Conservation (phyloP, 23 tunicate genomes). For the Halocynthia aurantium region DNA sequence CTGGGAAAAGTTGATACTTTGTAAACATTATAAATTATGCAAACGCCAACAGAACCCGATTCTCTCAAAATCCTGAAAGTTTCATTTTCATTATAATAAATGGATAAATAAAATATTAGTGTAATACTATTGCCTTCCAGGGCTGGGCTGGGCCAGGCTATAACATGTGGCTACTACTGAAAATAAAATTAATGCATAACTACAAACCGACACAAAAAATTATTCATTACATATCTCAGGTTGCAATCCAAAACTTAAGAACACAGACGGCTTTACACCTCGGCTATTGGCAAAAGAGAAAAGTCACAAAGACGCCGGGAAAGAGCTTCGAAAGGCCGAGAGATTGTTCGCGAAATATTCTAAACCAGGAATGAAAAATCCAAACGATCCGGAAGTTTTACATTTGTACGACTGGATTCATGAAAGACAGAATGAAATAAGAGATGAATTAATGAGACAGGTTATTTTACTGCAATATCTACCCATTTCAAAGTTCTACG, state of each 20-base stretch:
- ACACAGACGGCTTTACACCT: slow-evolving; percentile 83
- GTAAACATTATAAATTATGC: too few species aligned
- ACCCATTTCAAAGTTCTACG: neutral
- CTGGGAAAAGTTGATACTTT: too few species aligned
- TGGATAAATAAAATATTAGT: too few species aligned
- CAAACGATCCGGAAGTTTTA: slow-evolving; percentile 65
- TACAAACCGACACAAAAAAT: too few species aligned
- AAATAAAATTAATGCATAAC: too few species aligned
- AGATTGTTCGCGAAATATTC: slow-evolving; percentile 69
- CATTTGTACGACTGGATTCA: slow-evolving; percentile 65
- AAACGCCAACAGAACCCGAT: too few species aligned
- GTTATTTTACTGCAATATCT: slow-evolving; percentile 14
- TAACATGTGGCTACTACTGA: too few species aligned
- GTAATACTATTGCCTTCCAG: too few species aligned
- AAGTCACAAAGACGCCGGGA: slow-evolving; percentile 74
- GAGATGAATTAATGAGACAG: slow-evolving; percentile 41
- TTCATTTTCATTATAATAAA: too few species aligned
- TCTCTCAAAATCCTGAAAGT: too few species aligned
- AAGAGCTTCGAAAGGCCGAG: slow-evolving; percentile 45
- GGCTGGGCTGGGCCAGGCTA: too few species aligned
- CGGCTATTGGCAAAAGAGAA: slow-evolving; percentile 81
- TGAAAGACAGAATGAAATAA: slow-evolving; percentile 47
- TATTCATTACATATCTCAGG: slow-evolving; percentile 21
- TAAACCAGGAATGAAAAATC: slow-evolving; percentile 91
- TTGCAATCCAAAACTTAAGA: slow-evolving; percentile 72